A percentile compares a stretch with the other conserved stretches of the same genome.
Conservation (phyloP, 2,888 invertebrate species). For the Drosophila mettleri region DNA sequence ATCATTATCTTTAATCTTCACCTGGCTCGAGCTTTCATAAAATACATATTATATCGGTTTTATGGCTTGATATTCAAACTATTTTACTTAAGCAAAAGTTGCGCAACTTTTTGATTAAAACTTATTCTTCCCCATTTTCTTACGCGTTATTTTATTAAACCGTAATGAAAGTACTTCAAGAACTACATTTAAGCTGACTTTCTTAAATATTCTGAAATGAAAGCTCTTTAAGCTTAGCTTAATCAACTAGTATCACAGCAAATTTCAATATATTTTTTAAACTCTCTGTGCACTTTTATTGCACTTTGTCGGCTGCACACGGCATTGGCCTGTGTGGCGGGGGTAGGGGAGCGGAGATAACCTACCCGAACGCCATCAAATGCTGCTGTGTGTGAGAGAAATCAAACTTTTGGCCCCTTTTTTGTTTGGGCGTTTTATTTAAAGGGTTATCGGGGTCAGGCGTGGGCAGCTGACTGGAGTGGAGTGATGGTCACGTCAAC, state of each 20-base stretch:
- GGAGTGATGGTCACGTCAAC: conserved; percentile 70
- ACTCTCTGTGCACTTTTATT: conserved; percentile 22
- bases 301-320: conserved; percentile 50
- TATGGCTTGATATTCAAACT: neutral
- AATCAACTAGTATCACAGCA: neutral
- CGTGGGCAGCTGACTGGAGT: conserved; percentile 2
- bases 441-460: conserved; percentile 4
- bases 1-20: too few species aligned
- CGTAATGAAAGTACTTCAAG: neutral
- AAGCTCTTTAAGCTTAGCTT: conserved; percentile 5
- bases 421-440: conserved; percentile 28
- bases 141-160: neutral
- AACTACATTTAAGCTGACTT: neutral
- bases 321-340: conserved; percentile 2
- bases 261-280: neutral
- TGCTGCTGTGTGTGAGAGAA: conserved; percentile 36
- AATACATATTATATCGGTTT: neutral
- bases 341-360: neutral
- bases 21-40: too few species aligned
- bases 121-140: too few species aligned
- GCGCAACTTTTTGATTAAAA: neutral
- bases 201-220: neutral
- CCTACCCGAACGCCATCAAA: neutral
- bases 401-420: conserved; percentile 33
- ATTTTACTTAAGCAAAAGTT: neutral